Evolutionary conservation across 2,797 vertebrate genomes (phyloP).

Genomic region (Ciconia nigra): DNA sequence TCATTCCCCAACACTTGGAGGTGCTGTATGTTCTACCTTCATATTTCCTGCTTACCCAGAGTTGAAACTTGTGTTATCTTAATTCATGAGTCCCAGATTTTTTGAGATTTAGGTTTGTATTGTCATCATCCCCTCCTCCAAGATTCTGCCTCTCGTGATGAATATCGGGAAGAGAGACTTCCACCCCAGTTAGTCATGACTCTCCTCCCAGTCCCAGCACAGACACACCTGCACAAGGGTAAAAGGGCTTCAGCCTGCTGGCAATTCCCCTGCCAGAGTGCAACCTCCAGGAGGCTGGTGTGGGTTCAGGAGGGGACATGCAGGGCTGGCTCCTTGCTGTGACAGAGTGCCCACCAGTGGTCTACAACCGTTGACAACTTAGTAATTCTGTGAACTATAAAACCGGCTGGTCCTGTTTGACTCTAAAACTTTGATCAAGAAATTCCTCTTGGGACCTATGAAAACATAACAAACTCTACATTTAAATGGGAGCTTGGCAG

Average conservation of each 20-base stretch:
- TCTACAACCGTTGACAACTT: background rate
- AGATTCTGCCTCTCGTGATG: background rate
- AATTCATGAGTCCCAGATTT: background rate
- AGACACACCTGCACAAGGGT: background rate
- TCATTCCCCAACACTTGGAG: background rate
- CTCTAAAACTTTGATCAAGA: background rate
- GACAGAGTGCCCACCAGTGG: background rate
- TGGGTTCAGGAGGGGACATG: background rate
- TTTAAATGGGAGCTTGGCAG: background rate
- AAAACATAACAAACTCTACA: background rate
- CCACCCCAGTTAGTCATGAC: fast-evolving
- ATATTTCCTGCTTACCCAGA: background rate
- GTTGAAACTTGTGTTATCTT: background rate
- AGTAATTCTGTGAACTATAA: background rate
- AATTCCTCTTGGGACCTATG: background rate
- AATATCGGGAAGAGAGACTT: background rate
- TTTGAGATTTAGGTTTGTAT: background rate
- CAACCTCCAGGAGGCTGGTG: background rate
- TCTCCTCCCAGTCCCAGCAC: background rate
- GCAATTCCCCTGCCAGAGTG: background rate
- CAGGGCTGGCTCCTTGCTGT: background rate
- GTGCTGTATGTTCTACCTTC: background rate
- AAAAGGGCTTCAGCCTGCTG: background rate
- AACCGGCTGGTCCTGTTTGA: background rate
- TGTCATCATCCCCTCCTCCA: background rate